phyloP scores from a whole-genome alignment of 2,113 vertebrate genomes.

The Enhydra lutris region DNA sequence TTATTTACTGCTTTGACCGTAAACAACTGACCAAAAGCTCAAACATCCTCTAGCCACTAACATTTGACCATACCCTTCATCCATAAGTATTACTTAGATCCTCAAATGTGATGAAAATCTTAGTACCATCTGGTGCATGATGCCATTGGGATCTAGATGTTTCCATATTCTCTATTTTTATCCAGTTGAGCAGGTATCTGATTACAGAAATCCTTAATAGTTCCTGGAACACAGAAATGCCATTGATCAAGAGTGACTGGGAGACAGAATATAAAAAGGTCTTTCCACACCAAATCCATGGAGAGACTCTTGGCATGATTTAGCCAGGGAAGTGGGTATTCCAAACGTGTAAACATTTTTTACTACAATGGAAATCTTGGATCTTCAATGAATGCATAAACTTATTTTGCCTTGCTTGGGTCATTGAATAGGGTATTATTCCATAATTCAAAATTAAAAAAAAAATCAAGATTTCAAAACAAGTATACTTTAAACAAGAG shows the following conservation, averaged over 20 bases:
- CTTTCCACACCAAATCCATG: background rate
- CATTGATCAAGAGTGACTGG: background rate
- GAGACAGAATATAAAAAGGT: background rate
- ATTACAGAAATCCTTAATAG: background rate
- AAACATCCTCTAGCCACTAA: background rate
- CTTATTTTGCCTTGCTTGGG: background rate
- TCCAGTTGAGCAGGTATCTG: background rate
- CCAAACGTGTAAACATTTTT: background rate
- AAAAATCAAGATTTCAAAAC: background rate
- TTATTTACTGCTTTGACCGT: background rate
- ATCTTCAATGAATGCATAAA: background rate
- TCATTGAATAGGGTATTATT: background rate
- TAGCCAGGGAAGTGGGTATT: accelerated
- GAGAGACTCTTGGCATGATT: background rate
- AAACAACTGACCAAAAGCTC: background rate
- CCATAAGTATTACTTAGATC: no score
- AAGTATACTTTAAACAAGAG: background rate
- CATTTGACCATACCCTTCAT: background rate
- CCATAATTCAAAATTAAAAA: background rate
- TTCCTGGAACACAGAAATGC: background rate
- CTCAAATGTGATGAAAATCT: background rate
- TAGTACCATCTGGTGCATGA: background rate
- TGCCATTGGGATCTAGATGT: background rate
- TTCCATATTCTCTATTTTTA: background rate
- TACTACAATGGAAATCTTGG: background rate